Evolutionary conservation across 2,888 invertebrate species (phyloP).

Genomic region (Helicoverpa assulta): DNA sequence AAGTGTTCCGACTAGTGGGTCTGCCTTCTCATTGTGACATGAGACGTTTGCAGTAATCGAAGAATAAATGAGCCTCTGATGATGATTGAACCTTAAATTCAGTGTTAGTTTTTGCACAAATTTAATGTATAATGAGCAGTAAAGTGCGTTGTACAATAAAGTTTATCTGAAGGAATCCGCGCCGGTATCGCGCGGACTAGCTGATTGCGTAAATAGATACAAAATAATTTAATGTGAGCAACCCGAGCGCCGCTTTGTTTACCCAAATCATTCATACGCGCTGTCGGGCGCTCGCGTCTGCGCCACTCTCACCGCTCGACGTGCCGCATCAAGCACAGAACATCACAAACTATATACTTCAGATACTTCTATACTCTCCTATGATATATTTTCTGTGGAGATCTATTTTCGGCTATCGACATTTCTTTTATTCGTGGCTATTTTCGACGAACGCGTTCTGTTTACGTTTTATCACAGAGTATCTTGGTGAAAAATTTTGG

Average conservation of each 20-base stretch:
- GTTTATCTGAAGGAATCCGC: conserved; percentile 55
- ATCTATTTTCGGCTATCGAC: conserved; percentile 33
- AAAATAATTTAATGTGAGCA: conserved; percentile 21
- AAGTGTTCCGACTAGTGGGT: no score
- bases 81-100: no score
- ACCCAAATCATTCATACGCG: conserved; percentile 45
- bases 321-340: not conserved
- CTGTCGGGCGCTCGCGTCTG: conserved; percentile 18
- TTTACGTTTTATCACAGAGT: not conserved
- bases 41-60: no score
- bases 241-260: conserved; percentile 36
- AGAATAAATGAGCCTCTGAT: no score
- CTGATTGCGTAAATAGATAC: conserved; percentile 59
- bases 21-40: no score
- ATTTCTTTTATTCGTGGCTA: conserved; percentile 25
- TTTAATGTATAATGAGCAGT: not conserved
- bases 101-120: not conserved
- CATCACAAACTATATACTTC: no score
- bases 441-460: conserved; percentile 21
- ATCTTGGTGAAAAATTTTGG: no score
- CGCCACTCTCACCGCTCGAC: not conserved
- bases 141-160: conserved; percentile 38
- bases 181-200: conserved; percentile 36
- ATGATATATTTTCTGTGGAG: conserved; percentile 5
- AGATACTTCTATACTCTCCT: not conserved